Evolutionary conservation across 2,888 invertebrate species (phyloP).

Genomic region (Apantesis nais): DNA sequence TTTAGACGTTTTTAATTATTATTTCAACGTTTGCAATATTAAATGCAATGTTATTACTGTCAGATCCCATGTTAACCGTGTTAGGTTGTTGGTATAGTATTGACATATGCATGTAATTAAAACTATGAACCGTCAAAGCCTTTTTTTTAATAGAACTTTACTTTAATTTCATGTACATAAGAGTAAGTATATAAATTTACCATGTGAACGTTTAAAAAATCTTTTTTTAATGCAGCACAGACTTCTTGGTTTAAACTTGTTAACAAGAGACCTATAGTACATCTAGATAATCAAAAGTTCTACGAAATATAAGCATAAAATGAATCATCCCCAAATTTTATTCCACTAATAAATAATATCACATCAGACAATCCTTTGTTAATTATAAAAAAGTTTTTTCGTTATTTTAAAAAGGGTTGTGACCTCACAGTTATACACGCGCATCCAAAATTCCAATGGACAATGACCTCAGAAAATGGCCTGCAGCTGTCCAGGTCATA

Average conservation of each 20-base stretch:
- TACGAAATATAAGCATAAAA: not conserved
- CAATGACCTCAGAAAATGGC: slow-evolving; percentile 69
- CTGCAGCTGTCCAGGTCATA: slow-evolving; percentile 76
- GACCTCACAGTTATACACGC: slow-evolving; percentile 62
- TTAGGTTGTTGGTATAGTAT: not conserved
- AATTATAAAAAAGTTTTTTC: slow-evolving; percentile 36
- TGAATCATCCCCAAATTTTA: not conserved
- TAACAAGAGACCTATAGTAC: not conserved
- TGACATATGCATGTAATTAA: not conserved
- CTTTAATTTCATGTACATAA: not conserved
- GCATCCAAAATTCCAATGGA: slow-evolving; percentile 72
- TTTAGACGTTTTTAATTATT: slow-evolving; percentile 60
- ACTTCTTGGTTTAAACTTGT: not conserved
- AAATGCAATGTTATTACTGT: slow-evolving; percentile 42
- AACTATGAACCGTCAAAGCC: not conserved
- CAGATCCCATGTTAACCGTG: slow-evolving; percentile 10
- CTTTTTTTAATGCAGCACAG: not conserved
- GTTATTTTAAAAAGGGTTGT: slow-evolving; percentile 56
- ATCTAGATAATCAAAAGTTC: not conserved
- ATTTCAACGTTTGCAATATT: slow-evolving; percentile 50
- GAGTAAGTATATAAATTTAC: not conserved
- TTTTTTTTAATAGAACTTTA: not conserved
- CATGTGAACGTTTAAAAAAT: not conserved
- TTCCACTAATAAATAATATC: not conserved
- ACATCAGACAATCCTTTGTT: slow-evolving; percentile 19